Base-by-base conservation (phyloP, 2,888 invertebrate species). In the Argyra leucocephala region DNA sequence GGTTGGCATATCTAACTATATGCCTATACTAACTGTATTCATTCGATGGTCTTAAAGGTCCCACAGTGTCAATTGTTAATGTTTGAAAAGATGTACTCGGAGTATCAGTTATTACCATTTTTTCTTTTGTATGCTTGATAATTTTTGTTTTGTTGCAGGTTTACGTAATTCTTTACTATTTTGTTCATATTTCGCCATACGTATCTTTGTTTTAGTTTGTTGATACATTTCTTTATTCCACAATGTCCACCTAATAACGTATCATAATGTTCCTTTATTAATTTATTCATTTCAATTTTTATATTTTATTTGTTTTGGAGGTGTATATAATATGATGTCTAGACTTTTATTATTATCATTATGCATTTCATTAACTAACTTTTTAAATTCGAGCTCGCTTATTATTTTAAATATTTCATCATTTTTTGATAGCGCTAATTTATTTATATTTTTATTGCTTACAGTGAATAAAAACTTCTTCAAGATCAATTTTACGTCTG, bases 161-260 rank as follows among this genome's bases (percentile, higher is more conserved):
- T 31, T 31, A 57, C 24, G 9, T 31, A 31, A 6, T 31, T 31
- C 12, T 31, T 4, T 4, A 31, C 31, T 7, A 31, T 31, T 12
- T 31, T 31, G 9, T 31, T 31, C 31, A 31, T 31, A 31, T 31
- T 31, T 31, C 12, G 66, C 66, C 65, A 65, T 5, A 64, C 61
- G 31, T 63, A 65, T 48, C 62, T 64, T 62, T 64, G 65, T 62
- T 68, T 66, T 5, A 66, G 24, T 64, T 62, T 65, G 26, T 22
- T 36, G 22, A 66, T 60, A 22, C 60, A 65, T 65, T 62, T 65
- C 62, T 31, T 66, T 37, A 68, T 65, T 3, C 65, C 66, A 31
- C 62, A 64, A 26, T 67, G 66, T 64, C 66, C 65, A 48, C 31
- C 63, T 59, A 64, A 21, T 60, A 57, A 15, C 31, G 64, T 3